Percentiles rank a stretch among this genome's conserved stretches.
phyloP scores from a whole-genome alignment of 2,888 invertebrate species.

The Scotopteryx bipunctaria region DNA sequence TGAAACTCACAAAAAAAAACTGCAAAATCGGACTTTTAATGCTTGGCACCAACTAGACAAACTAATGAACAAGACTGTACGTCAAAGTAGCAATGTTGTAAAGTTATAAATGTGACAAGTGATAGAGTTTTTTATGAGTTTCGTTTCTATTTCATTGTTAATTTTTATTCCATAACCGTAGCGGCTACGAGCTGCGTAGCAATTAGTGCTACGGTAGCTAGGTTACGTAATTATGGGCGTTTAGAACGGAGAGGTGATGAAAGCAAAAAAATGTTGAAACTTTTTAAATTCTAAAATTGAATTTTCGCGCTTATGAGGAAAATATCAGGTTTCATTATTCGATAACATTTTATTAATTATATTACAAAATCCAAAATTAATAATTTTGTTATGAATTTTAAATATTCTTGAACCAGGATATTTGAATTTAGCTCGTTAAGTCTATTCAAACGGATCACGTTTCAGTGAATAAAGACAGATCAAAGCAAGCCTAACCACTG shows the following conservation, averaged over 20 bases:
- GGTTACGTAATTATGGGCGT: slow-evolving; percentile 72
- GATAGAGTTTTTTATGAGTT: slow-evolving; percentile 3
- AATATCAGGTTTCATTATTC: slow-evolving; percentile 1
- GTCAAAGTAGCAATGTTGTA: no score
- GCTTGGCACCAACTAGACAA: no score
- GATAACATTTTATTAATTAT: neutral
- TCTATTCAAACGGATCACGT: no score
- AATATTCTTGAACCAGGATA: no score
- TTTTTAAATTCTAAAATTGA: slow-evolving; percentile 24
- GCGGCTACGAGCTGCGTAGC: slow-evolving; percentile 74
- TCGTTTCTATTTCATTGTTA: slow-evolving; percentile 41
- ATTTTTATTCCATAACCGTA: slow-evolving; percentile 18
- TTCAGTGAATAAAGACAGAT: no score
- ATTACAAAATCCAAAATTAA: neutral
- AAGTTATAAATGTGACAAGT: no score
- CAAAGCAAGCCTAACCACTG: no score
- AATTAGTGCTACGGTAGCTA: slow-evolving; percentile 74
- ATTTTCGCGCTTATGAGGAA: slow-evolving; percentile 17
- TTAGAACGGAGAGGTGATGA: slow-evolving; percentile 47
- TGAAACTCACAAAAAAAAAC: slow-evolving; percentile 5
- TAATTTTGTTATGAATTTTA: no score
- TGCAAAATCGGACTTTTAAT: neutral
- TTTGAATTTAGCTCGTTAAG: no score
- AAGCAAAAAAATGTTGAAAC: slow-evolving; percentile 27
- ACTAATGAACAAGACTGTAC: no score